A percentile compares a stretch with the other conserved stretches of the same genome.
phyloP scores from a whole-genome alignment of 2,113 vertebrate genomes.

The Pterocles orientalis region DNA sequence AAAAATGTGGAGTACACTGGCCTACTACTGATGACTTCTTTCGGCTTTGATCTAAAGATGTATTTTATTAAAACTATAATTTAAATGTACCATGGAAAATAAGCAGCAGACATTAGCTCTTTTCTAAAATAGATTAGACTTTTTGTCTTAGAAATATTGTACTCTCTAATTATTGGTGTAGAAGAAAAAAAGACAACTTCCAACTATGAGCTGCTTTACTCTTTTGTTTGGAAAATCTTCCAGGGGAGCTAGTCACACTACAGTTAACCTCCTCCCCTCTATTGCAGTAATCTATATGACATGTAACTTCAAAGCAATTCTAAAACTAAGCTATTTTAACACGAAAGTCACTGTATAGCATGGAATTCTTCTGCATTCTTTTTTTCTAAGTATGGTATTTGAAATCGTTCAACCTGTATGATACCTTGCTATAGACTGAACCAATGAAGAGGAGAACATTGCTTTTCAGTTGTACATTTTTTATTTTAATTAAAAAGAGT shows the following conservation, averaged over 20 bases:
- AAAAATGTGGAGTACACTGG: constrained; percentile 74
- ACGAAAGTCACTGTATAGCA: constrained; percentile 57
- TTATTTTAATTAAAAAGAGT: constrained; percentile 23
- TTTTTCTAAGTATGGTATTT: constrained; percentile 54
- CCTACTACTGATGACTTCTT: constrained; percentile 86
- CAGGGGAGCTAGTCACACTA: constrained; percentile 34
- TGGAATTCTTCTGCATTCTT: constrained; percentile 45
- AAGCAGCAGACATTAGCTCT: constrained; percentile 79
- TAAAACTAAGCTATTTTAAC: constrained; percentile 53
- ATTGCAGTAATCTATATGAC: constrained; percentile 16
- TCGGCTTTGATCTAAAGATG: constrained; percentile 83
- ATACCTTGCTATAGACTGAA: constrained; percentile 48
- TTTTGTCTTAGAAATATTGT: constrained; percentile 77
- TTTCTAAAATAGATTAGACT: constrained; percentile 79
- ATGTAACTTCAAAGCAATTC: constrained; percentile 36
- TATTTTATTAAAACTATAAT: constrained; percentile 87
- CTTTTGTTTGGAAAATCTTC: constrained; percentile 47
- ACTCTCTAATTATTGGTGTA: constrained; percentile 74
- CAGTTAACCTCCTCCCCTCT: constrained; percentile 31
- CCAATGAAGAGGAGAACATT: constrained; percentile 24
- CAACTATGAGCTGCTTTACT: constrained; percentile 66
- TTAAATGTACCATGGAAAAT: constrained; percentile 83
- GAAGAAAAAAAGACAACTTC: constrained; percentile 47
- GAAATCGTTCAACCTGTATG: constrained; percentile 46
- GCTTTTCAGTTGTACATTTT: constrained; percentile 65